Evolutionary conservation across 1,140 invertebrate species (phyloP), one percentile per base, ranked within the genome.

Genomic region (Pollicipes pollicipes): DNA sequence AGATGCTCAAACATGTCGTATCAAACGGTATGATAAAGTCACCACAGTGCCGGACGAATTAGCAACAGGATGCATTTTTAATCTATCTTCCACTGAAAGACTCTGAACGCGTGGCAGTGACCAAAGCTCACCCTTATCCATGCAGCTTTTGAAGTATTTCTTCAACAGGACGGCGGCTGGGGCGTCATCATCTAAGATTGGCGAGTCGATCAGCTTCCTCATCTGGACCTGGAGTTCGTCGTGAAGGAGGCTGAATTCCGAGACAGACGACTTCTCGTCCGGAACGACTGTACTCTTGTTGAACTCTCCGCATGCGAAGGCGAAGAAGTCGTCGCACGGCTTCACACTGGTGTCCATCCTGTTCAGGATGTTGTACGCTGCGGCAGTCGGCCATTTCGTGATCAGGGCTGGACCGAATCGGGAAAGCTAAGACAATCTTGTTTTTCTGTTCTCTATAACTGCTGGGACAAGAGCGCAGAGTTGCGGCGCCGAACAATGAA

Each of bases 261-360:
- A 90, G 8, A 93, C 84, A 0, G 87, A 86, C 0, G 88, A 85
- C 78, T 88, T 89, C 76, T 92, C 89, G 72, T 91, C 89, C 0
- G 89, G 88, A 64, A 92, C 90, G 27, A 84, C 83, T 0, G 85
- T 86, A 64, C 84, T 85, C 71, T 85, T 84, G 8, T 89, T 78
- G 79, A 89, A 92, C 3, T 83, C 84, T 10, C 90, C 89, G 75
- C 90, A 93, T 0, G 90, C 84, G 74, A 90, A 93, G 73, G 85
- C 78, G 78, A 94, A 96, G 78, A 96, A 97, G 78, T 97, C 91
- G 3, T 88, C 81, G 78, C 94, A 97, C 0, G 94, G 93, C 80
- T 95, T 85, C 0, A 85, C 84, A 27, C 78, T 81, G 0, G 81
- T 77, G 74, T 92, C 88, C 84, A 92, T 88, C 75, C 88, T 88